A percentile compares a stretch with the other conserved stretches of the same genome.
phyloP scores from a whole-genome alignment of 2,797 vertebrate genomes.

The Meda fulgida region DNA sequence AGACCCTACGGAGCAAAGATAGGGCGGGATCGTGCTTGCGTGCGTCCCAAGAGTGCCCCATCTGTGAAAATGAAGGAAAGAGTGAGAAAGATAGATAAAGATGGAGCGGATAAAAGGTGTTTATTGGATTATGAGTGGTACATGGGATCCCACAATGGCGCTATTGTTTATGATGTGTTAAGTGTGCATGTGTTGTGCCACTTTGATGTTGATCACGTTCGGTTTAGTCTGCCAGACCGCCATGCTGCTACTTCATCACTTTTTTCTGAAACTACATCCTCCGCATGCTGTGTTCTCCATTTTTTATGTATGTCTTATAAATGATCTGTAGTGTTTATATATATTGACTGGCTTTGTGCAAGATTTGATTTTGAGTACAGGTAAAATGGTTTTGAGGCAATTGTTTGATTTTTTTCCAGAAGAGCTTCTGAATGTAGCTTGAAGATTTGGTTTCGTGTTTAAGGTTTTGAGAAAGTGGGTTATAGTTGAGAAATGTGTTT shows the following conservation, averaged over 20 bases:
- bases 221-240: constrained; percentile 53
- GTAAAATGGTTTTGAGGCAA: too few species aligned
- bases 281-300: too few species aligned
- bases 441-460: not conserved
- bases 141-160: constrained; percentile 13
- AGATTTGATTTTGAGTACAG: too few species aligned
- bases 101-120: constrained; percentile 38
- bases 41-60: constrained; percentile 30
- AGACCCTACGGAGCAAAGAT: constrained; percentile 38
- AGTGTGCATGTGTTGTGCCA: constrained; percentile 26
- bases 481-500: not conserved
- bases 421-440: not conserved
- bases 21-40: constrained; percentile 22
- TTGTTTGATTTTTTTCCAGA: too few species aligned
- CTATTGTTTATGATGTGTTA: constrained; percentile 40
- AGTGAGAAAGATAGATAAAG: constrained; percentile 43
- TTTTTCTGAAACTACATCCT: too few species aligned
- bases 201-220: constrained; percentile 51
- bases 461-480: not conserved
- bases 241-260: too few species aligned
- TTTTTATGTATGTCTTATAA: too few species aligned
- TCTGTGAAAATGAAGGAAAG: constrained; percentile 58
- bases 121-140: constrained; percentile 37
- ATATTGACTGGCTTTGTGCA: too few species aligned
- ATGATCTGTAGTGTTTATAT: too few species aligned